Percentiles rank a stretch among this genome's conserved stretches.
Conservation (phyloP, 1,140 invertebrate genomes). For the Dendrolimus kikuchii region DNA sequence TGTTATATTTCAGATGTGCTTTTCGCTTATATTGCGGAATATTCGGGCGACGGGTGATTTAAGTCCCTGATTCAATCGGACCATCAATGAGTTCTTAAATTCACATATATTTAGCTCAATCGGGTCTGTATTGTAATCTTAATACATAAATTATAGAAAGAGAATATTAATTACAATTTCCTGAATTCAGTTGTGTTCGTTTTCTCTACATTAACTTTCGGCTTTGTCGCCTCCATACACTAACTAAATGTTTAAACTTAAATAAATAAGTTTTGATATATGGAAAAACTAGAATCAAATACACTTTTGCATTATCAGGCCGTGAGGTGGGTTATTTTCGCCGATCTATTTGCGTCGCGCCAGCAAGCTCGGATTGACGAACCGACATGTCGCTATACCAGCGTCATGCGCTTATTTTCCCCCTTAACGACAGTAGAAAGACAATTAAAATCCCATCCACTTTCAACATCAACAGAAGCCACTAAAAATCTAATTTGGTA, state of each 20-base stretch:
- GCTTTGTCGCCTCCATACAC: too few species aligned
- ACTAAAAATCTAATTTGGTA: not conserved
- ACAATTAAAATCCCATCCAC: slow-evolving; percentile 22
- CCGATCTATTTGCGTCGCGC: slow-evolving; percentile 59
- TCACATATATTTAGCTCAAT: too few species aligned
- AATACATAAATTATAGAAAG: too few species aligned
- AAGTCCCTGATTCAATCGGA: too few species aligned
- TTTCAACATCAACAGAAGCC: slow-evolving; percentile 9
- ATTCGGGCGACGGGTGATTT: not conserved
- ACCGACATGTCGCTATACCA: slow-evolving; percentile 59
- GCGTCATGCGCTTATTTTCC: slow-evolving; percentile 42
- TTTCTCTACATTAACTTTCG: slow-evolving; percentile 1
- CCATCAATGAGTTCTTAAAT: too few species aligned
- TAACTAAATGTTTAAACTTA: slow-evolving; percentile 12
- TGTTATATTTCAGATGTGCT: slow-evolving; percentile 45
- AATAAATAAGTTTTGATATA: slow-evolving; percentile 32
- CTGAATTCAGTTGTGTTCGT: slow-evolving; percentile 1
- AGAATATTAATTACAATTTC: too few species aligned
- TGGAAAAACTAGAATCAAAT: slow-evolving; percentile 62
- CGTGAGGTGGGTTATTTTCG: slow-evolving; percentile 64
- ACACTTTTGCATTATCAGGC: slow-evolving; percentile 64
- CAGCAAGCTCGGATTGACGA: slow-evolving; percentile 67
- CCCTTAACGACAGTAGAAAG: slow-evolving; percentile 30
- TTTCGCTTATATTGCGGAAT: slow-evolving; percentile 30
- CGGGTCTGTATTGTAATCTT: too few species aligned